Percentiles rank a stretch among this genome's conserved stretches.
Evolutionary conservation across 2,113 vertebrate genomes (phyloP).

Genomic region (Megaleporinus macrocephalus): DNA sequence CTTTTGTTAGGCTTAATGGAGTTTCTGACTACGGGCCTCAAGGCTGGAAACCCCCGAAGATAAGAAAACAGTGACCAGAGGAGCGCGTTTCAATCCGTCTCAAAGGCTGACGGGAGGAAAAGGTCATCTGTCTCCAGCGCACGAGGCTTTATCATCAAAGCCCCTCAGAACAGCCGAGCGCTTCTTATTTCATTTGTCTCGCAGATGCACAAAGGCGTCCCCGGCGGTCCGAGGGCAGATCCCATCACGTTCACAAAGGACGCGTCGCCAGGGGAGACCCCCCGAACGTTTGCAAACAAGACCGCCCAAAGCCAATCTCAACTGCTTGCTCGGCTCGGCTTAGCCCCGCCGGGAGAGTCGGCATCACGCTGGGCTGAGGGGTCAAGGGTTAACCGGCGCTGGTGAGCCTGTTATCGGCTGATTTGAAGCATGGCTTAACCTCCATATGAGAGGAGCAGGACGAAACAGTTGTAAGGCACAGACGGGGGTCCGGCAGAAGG

Average conservation of each 20-base stretch:
- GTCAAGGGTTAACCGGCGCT: constrained; percentile 1
- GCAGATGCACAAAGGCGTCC: neutral
- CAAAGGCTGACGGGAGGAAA: neutral
- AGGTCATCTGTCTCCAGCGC: neutral
- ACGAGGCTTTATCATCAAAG: neutral
- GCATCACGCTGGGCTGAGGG: neutral
- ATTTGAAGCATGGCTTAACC: neutral
- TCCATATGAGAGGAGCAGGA: neutral
- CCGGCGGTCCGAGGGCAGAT: neutral
- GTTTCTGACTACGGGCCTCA: neutral
- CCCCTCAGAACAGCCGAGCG: neutral
- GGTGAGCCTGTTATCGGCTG: neutral
- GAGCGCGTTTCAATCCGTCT: neutral
- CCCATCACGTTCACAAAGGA: neutral
- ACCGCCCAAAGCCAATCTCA: neutral
- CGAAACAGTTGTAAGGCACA: neutral
- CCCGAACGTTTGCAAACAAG: neutral
- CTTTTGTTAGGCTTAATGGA: neutral
- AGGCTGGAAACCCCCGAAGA: neutral
- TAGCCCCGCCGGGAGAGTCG: neutral
- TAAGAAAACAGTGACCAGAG: neutral
- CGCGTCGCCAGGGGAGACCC: neutral
- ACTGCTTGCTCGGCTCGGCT: neutral
- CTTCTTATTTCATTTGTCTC: neutral
- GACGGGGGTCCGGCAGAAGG: neutral